Evolutionary conservation across 2,113 vertebrate species (phyloP).

Genomic region (Nematolebias whitei): DNA sequence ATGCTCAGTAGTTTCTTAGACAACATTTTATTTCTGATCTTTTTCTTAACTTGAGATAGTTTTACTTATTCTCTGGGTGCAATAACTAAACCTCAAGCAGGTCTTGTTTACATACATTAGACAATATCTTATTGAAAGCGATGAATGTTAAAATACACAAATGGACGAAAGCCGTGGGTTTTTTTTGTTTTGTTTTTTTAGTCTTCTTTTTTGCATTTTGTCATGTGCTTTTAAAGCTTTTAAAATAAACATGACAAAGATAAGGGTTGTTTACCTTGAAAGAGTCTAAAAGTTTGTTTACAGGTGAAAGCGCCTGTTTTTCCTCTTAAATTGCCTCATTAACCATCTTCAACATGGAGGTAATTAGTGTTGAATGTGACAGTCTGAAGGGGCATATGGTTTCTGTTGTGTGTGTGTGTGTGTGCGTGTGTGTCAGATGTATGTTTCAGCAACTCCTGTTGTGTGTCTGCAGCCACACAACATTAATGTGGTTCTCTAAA

Average conservation of each 20-base stretch:
- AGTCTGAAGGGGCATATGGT: conserved; percentile 46
- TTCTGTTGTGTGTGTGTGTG: no score
- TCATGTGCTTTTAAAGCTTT: not conserved
- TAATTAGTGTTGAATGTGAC: conserved; percentile 40
- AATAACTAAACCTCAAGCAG: not conserved
- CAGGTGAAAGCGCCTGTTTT: not conserved
- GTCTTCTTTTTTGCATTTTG: not conserved
- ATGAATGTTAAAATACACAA: not conserved
- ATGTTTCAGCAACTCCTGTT: conserved; percentile 46
- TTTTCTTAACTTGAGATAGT: not conserved
- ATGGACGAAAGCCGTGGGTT: not conserved
- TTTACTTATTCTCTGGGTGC: not conserved
- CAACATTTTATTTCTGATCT: conserved; percentile 21
- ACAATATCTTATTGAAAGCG: no score
- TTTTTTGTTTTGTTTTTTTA: not conserved
- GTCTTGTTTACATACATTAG: not conserved
- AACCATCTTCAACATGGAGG: conserved; percentile 16
- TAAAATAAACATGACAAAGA: not conserved
- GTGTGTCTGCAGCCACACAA: not conserved
- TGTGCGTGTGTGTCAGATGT: conserved; percentile 15
- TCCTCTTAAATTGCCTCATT: conserved; percentile 23
- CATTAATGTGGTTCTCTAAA: not conserved
- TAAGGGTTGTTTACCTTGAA: not conserved
- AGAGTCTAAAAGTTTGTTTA: not conserved
- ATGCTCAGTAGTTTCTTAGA: conserved; percentile 17